Base-by-base conservation (phyloP, 2,888 invertebrate species). In the Agonopterix arenella region DNA sequence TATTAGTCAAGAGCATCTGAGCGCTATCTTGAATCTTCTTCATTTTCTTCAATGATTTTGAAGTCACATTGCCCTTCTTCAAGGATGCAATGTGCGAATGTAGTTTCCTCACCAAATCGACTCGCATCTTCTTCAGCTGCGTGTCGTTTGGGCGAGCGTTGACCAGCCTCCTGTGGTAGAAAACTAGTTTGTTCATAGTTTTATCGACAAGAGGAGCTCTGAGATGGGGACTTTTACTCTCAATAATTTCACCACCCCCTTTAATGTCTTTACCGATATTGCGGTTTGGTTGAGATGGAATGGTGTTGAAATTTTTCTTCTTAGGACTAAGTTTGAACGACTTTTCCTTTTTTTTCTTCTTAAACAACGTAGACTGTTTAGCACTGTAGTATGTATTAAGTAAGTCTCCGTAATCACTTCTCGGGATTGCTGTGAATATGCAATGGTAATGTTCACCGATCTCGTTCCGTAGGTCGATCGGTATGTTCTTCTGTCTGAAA, bases 361-460 rank as follows among this genome's bases (percentile, higher is more conserved):
- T 56, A 11, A 58, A 50, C 7, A 54, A 36, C 4, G 53, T 45
- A 9, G 55, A 51, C 13, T 50, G 55, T 54, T 68, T 70, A 2
- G 60, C 49, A 10, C 52, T 51, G 48, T 78, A 85, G 47, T 77
- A 86, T 56, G 66, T 76, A 44, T 71, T 65, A 2, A 88, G 58
- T 45, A 88, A 64, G 41, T 84, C 76, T 1, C 56, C 59, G 58
- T 89, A 90, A 58, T 90, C 88, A 47, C 75, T 60, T 53, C 89
- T 71, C 3, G 80, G 80, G 2, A 64, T 57, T 8, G 90, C 63
- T 0, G 90, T 82, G 58, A 92, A 92, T 59, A 92, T 89, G 45
- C 76, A 65, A 46, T 80, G 80, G 64, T 85, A 91, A 61, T 90
- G 90, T 47, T 80, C 66, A 37, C 85, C 86, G 37, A 92, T 90